A percentile compares a stretch with the other conserved stretches of the same genome.
phyloP scores from a whole-genome alignment of 2,113 vertebrate genomes.

The Vireo altiloquus region DNA sequence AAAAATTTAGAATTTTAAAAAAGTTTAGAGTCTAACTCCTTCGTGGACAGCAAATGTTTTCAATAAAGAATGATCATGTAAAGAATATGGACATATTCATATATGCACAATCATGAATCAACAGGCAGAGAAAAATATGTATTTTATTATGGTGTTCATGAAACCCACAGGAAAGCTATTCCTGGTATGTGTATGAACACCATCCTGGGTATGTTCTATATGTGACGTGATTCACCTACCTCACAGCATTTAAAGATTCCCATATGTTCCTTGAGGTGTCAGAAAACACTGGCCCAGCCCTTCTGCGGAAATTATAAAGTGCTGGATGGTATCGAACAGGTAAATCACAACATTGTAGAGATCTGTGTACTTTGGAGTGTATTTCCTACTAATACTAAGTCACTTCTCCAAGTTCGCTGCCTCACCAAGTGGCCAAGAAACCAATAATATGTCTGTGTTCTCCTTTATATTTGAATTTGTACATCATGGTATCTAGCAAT shows the following conservation, averaged over 20 bases:
- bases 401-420: background rate
- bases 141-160: rapidly evolving
- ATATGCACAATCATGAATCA: background rate
- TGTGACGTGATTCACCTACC: too few relatives aligned
- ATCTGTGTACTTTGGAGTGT: background rate
- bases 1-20: too few relatives aligned
- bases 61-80: background rate
- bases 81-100: background rate
- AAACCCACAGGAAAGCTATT: background rate
- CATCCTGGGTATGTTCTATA: background rate
- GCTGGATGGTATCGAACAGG: background rate
- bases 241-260: background rate
- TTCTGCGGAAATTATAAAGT: background rate
- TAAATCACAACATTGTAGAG: background rate
- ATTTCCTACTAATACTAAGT: background rate
- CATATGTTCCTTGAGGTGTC: background rate
- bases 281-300: background rate
- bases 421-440: background rate
- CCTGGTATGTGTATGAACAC: background rate
- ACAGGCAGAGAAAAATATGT: background rate
- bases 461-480: background rate
- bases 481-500: rapidly evolving
- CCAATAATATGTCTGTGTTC: background rate
- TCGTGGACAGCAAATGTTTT: background rate
- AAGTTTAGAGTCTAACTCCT: too few relatives aligned